Evolutionary conservation across 2,113 vertebrate genomes (phyloP).

Genomic region (Anser cygnoides): DNA sequence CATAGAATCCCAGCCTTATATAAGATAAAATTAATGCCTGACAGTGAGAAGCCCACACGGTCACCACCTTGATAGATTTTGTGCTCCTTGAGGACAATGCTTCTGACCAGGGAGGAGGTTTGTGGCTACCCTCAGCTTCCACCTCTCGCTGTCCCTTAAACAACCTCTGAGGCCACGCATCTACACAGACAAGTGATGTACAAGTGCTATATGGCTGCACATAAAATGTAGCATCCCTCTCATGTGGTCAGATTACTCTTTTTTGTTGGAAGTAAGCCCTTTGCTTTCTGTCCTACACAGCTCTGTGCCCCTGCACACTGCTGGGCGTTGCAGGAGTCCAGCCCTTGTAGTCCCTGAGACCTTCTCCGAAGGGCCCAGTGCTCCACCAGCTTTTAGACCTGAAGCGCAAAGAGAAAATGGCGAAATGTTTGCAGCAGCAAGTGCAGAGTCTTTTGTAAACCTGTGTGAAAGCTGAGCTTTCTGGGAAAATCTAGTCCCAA

Average conservation of each 20-base stretch:
- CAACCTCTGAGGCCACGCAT: not conserved
- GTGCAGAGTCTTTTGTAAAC: not conserved
- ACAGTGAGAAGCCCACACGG: not conserved
- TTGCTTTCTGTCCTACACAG: not conserved
- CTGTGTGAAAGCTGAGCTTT: not conserved
- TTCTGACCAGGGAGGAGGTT: not conserved
- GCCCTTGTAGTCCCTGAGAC: rapidly evolving
- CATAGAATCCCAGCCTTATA: not conserved
- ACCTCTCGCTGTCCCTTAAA: not conserved
- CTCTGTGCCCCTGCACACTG: not conserved
- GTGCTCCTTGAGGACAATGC: not conserved
- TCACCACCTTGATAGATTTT: not conserved
- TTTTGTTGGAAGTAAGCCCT: not conserved
- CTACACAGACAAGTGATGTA: not conserved
- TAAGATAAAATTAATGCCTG: not conserved
- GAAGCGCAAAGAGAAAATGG: not conserved
- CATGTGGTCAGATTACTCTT: not conserved
- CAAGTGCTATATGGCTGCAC: rapidly evolving
- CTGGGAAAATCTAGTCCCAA: not conserved
- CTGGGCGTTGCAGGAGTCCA: not conserved
- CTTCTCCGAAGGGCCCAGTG: not conserved
- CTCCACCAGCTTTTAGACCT: not conserved
- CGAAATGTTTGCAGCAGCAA: not conserved
- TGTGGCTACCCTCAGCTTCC: not conserved
- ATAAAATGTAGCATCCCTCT: not conserved